These are phyloP conservation scores for Chloroceryle inda DNA, from an alignment of 2,797 vertebrate genomes.

Conservation along the genomic window DNA sequence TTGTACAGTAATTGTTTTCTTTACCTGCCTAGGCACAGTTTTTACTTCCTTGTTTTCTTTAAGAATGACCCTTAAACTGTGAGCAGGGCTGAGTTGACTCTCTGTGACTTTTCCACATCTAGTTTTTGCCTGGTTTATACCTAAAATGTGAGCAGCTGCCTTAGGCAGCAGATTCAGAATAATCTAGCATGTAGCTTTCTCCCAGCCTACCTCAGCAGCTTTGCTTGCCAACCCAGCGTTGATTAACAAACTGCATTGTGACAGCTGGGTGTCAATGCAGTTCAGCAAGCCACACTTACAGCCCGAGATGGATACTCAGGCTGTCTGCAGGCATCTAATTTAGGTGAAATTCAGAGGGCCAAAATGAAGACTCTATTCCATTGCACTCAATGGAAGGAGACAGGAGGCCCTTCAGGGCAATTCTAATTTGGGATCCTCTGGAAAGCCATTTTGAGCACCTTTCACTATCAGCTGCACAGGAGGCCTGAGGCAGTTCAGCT, in stretches of 20 bases:
- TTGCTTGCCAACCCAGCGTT: neutral
- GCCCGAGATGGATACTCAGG: neutral
- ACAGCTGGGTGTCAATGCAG: neutral
- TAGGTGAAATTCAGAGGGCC: neutral
- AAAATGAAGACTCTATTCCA: slow-evolving; percentile 23
- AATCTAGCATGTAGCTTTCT: neutral
- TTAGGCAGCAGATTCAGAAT: neutral
- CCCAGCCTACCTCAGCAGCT: neutral
- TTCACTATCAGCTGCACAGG: neutral
- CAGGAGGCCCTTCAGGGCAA: neutral
- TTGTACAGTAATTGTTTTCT: neutral
- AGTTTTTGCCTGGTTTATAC: neutral
- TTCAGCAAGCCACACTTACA: neutral
- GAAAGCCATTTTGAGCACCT: neutral
- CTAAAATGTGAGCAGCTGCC: slow-evolving; percentile 17
- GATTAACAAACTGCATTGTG: neutral
- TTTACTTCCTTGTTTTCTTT: neutral
- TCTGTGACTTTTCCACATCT: neutral
- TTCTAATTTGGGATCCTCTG: neutral
- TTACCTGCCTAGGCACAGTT: neutral
- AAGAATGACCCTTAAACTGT: neutral
- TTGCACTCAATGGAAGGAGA: neutral
- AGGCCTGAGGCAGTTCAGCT: neutral
- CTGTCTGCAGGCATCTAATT: neutral
- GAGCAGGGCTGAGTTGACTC: neutral